Conservation (phyloP, 2,113 vertebrate species). For the Epinephelus fuscoguttatus region DNA sequence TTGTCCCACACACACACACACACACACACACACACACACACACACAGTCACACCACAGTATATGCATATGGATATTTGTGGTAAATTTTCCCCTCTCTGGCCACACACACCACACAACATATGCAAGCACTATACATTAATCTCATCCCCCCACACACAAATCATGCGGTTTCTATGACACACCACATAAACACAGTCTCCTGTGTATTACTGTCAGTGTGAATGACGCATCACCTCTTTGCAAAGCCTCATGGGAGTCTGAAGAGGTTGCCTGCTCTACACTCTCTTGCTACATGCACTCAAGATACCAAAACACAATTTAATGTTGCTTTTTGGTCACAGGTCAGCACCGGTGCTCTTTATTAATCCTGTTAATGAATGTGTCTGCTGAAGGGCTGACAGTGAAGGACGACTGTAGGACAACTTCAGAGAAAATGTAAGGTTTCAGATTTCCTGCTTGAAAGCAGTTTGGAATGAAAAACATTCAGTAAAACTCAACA, state of each 20-base stretch:
- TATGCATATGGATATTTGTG: slow-evolving; percentile 6
- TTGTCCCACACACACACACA: neutral
- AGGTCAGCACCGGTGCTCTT: neutral
- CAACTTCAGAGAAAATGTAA: neutral
- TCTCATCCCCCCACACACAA: neutral
- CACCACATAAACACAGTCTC: slow-evolving; percentile 12
- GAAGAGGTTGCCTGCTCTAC: neutral
- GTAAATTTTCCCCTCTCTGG: neutral
- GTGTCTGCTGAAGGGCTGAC: neutral
- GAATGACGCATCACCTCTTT: slow-evolving; percentile 35
- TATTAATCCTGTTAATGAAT: neutral
- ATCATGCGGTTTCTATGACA: neutral
- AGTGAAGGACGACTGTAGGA: neutral
- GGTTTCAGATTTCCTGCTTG: neutral
- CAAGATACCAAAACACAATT: neutral
- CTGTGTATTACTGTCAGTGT: slow-evolving; percentile 31
- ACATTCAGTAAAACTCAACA: neutral
- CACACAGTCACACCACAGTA: neutral
- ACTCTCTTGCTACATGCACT: neutral
- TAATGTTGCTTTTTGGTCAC: neutral
- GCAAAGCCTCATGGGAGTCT: slow-evolving; percentile 48
- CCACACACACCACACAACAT: neutral
- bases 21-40: neutral
- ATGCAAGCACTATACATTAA: neutral
- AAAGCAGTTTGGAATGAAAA: neutral